A percentile compares a stretch with the other conserved stretches of the same genome.
Conservation (phyloP, 2,113 vertebrate species). For the Apus apus region DNA sequence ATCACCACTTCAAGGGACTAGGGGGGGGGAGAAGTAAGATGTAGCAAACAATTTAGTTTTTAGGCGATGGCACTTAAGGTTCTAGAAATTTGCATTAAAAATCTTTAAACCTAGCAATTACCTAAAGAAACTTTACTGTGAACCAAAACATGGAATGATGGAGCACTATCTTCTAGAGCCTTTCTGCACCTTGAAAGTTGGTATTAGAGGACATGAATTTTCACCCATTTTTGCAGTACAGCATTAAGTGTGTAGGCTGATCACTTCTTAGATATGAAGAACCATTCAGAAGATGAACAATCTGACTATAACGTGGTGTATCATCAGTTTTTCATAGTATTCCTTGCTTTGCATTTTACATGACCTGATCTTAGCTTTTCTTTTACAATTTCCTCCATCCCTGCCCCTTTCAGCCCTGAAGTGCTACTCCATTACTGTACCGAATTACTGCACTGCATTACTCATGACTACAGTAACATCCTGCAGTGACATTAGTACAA, state of each 20-base stretch:
- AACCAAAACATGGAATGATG: background rate
- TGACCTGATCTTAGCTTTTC: background rate
- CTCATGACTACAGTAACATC: background rate
- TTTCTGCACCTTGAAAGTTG: background rate
- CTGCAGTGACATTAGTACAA: background rate
- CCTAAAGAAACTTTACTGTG: background rate
- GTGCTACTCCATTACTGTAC: no score
- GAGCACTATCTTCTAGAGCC: background rate
- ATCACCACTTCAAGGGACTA: background rate
- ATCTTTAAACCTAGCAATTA: background rate
- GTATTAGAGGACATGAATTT: background rate
- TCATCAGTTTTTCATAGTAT: background rate
- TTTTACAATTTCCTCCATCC: accelerated
- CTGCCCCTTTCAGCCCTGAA: background rate
- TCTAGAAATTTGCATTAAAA: background rate
- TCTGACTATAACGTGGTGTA: background rate
- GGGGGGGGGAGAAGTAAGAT: background rate
- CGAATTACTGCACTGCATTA: background rate
- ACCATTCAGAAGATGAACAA: background rate
- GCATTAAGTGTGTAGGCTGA: background rate
- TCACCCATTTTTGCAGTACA: background rate
- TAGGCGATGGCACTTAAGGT: background rate
- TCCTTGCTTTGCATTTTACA: background rate
- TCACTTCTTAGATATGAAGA: background rate
- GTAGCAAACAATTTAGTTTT: background rate